phyloP scores from a whole-genome alignment of 2,888 invertebrate genomes.

The Nomada fucata region DNA sequence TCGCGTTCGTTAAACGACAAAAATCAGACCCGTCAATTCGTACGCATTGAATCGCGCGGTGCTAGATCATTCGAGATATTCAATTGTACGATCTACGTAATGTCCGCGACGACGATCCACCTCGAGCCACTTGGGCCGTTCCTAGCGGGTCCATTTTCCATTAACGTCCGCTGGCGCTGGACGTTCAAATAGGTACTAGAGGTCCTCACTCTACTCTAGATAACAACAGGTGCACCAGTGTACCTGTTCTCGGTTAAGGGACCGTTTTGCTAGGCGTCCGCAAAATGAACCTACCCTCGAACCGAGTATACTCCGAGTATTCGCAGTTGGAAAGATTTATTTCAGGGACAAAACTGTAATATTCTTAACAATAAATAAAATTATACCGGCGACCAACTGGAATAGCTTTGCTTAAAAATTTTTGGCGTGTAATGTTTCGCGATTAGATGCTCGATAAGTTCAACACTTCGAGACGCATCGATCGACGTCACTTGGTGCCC shows the following conservation, averaged over 20 bases:
- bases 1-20: background rate
- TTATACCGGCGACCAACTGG: too few relatives aligned
- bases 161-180: conserved; percentile 66
- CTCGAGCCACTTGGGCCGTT: conserved; percentile 33
- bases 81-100: conserved; percentile 58
- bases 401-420: too few relatives aligned
- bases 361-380: background rate
- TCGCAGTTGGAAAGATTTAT: too few relatives aligned
- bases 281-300: conserved; percentile 9
- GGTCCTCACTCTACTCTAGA: conserved; percentile 47
- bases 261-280: conserved; percentile 40
- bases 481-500: background rate
- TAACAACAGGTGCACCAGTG: conserved; percentile 59
- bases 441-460: background rate
- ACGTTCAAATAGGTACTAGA: conserved; percentile 62
- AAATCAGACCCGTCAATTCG: conserved; percentile 28
- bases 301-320: background rate
- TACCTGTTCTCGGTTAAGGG: conserved; percentile 45
- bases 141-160: conserved; percentile 67
- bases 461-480: background rate
- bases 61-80: conserved; percentile 1
- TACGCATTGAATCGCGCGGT: background rate
- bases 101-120: conserved; percentile 57
- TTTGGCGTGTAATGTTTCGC: too few relatives aligned
- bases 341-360: background rate